Evolutionary conservation across 2,888 invertebrate genomes (phyloP).

Genomic region (Neocrepidodera transversa): DNA sequence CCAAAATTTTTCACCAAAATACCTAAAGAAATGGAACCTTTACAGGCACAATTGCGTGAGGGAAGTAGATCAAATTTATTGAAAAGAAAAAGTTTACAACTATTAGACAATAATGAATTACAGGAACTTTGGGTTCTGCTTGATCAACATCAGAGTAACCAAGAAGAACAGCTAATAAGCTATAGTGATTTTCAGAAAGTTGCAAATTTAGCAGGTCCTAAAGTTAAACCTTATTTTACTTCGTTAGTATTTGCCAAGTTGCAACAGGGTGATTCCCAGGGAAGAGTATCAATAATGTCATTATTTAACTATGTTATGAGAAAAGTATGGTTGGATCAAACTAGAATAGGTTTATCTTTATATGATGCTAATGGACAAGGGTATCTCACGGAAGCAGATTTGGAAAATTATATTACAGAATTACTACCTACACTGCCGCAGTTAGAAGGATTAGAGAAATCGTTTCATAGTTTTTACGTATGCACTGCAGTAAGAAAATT

Average conservation of each 20-base stretch:
- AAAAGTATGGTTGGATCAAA: conserved; percentile 94
- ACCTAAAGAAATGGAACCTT: conserved; percentile 77
- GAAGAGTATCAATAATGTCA: conserved; percentile 85
- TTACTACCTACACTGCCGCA: conserved; percentile 91
- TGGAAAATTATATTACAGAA: conserved; percentile 94
- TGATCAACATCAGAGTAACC: conserved; percentile 79
- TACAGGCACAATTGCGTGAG: conserved; percentile 83
- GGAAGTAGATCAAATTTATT: conserved; percentile 88
- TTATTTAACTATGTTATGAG: conserved; percentile 96
- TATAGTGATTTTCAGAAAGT: conserved; percentile 87
- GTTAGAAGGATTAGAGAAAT: conserved; percentile 87
- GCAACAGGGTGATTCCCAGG: conserved; percentile 84
- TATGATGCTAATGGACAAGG: conserved; percentile 91
- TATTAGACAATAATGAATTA: conserved; percentile 87
- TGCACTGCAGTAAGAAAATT: conserved; percentile 96
- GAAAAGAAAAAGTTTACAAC: conserved; percentile 82
- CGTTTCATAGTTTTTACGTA: conserved; percentile 95
- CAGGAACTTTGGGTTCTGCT: conserved; percentile 82
- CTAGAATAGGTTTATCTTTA: conserved; percentile 88
- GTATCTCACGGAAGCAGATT: conserved; percentile 70
- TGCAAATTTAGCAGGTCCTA: conserved; percentile 71
- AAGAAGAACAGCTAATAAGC: conserved; percentile 84
- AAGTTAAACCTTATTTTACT: conserved; percentile 74
- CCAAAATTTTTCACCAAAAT: conserved; percentile 80
- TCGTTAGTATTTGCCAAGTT: conserved; percentile 88